phyloP scores from a whole-genome alignment of 1,140 invertebrate species.

The Campoletis sonorensis region DNA sequence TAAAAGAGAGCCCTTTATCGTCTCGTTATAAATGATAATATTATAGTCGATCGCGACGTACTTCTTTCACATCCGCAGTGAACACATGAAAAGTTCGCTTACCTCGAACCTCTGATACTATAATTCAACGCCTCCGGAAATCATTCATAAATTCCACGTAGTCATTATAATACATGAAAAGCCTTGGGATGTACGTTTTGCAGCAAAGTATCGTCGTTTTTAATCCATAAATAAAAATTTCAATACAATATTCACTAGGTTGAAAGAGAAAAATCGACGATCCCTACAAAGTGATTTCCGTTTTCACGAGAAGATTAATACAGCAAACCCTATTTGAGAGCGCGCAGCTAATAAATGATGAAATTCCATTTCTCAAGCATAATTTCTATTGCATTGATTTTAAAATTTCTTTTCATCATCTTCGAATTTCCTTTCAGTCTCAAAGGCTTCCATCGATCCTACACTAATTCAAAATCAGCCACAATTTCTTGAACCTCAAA shows the following conservation, averaged over 20 bases:
- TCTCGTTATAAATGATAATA: slow-evolving; percentile 6
- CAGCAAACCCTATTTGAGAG: too few species aligned
- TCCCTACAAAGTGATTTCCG: neutral
- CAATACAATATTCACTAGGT: neutral
- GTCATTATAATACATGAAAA: neutral
- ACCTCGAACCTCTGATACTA: neutral
- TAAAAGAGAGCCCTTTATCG: neutral
- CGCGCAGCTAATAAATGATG: too few species aligned
- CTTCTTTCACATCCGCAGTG: neutral
- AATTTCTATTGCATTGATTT: too few species aligned
- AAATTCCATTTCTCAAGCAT: too few species aligned
- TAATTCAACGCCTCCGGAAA: slow-evolving; percentile 2
- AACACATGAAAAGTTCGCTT: slow-evolving; percentile 23
- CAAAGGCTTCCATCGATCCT: too few species aligned
- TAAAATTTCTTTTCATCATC: too few species aligned
- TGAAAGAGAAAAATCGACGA: neutral
- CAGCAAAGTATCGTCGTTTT: neutral
- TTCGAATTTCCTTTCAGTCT: too few species aligned
- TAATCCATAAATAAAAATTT: neutral
- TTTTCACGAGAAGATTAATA: too few species aligned
- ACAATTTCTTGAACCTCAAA: too few species aligned
- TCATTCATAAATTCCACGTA: slow-evolving; percentile 12
- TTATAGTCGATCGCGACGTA: neutral
- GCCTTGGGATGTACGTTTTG: neutral
- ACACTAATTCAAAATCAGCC: too few species aligned